A percentile compares a stretch with the other conserved stretches of the same genome.
Evolutionary conservation across 1,140 invertebrate genomes (phyloP).

Genomic region (Harpegnathos saltator): DNA sequence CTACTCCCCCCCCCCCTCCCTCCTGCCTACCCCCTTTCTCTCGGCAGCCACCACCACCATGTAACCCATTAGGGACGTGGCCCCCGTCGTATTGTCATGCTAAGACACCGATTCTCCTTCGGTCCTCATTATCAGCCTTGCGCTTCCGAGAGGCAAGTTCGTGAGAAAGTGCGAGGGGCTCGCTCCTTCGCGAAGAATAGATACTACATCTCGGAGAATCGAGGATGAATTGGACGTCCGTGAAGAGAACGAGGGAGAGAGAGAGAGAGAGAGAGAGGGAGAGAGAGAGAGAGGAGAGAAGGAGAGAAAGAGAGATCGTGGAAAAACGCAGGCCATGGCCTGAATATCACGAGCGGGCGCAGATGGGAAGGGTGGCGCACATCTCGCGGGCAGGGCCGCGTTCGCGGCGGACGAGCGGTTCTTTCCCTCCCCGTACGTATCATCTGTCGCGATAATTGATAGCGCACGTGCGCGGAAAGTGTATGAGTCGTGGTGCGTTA

Average conservation of each 20-base stretch:
- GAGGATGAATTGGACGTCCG: conserved; percentile 56
- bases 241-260: no score
- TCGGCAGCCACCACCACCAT: neutral
- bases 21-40: neutral
- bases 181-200: conserved; percentile 33
- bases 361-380: neutral
- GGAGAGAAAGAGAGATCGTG: conserved; percentile 37
- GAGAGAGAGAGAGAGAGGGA: no score
- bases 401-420: neutral
- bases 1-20: no score
- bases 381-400: neutral
- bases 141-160: conserved; percentile 47
- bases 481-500: neutral
- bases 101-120: conserved; percentile 76
- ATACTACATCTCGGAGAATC: conserved; percentile 42
- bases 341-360: conserved; percentile 23
- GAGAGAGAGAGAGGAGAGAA: no score
- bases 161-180: conserved; percentile 42
- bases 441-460: conserved; percentile 19
- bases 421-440: conserved; percentile 13
- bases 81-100: conserved; percentile 76
- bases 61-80: conserved; percentile 74
- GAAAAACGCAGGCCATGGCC: conserved; percentile 40
- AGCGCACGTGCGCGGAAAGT: neutral
- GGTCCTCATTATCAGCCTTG: conserved; percentile 66